phyloP scores from a whole-genome alignment of 2,113 vertebrate species.

The Anoura caudifer region DNA sequence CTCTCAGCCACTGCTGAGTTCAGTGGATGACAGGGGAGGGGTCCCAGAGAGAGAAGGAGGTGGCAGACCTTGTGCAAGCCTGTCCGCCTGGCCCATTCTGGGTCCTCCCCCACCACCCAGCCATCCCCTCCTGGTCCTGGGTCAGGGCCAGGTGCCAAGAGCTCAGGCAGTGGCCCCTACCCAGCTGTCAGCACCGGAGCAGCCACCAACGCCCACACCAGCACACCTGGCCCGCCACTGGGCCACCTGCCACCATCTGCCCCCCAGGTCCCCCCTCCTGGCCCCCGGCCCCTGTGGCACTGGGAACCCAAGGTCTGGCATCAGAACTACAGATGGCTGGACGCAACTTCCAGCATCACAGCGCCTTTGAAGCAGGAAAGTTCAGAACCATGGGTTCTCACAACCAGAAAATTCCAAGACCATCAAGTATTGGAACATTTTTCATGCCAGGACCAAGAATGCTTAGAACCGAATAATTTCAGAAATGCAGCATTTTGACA shows the following conservation, averaged over 20 bases:
- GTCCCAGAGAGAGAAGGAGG: neutral
- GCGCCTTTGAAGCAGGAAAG: neutral
- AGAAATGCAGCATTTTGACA: neutral
- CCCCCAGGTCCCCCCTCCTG: fast-evolving
- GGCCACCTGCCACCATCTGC: neutral
- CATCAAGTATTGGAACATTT: neutral
- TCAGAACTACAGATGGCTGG: neutral
- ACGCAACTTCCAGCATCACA: neutral
- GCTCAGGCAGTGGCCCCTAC: neutral
- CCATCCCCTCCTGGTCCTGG: neutral
- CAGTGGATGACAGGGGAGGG: neutral
- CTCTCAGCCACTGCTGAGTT: neutral
- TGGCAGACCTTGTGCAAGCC: neutral
- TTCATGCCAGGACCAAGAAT: neutral
- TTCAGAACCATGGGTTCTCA: neutral
- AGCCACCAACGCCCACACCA: neutral
- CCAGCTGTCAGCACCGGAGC: constrained; percentile 17
- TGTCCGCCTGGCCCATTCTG: neutral
- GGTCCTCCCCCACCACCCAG: neutral
- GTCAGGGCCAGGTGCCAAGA: constrained; percentile 32
- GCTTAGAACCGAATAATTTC: neutral
- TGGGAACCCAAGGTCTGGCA: neutral
- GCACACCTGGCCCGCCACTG: constrained; percentile 23
- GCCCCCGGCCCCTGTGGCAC: neutral
- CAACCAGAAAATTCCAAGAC: neutral